Evolutionary conservation across 1,140 invertebrate species (phyloP), one percentile per base, ranked within the genome.

Genomic region (Potamilus streckersoni): DNA sequence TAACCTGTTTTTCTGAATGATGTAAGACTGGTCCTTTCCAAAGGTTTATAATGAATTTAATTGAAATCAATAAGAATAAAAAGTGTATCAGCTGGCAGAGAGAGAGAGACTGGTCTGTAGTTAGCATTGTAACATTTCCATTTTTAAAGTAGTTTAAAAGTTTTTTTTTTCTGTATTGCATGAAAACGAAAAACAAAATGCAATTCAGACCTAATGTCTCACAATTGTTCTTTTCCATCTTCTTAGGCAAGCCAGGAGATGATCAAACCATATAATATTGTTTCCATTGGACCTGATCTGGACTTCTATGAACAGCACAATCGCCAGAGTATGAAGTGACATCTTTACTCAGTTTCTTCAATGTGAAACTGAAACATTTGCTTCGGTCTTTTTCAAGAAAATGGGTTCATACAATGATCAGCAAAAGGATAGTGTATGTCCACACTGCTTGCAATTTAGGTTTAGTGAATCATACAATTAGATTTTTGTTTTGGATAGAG

Each of bases 231-330:
- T 63, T 15, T 69, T 49, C 73, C 17, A 69, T 15, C 73, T 17
- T 73, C 70, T 74, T 65, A 88, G 83, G 71, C 69, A 69, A 85
- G 82, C 57, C 85, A 87, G n/a, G 73, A 60, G 38, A 68, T 61
- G 15, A 85, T 89, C 62, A 89, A 89, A 71, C 85, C 84, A 17
- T 74, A 71, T 60, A 81, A 84, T 14, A 88, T 89, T 65, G 80
- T 86, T 23, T 77, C 85, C 20, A 78, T 88, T 71, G 84, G 86
- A 59, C 87, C 88, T 20, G 83, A 85, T 63, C 73, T 88, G 14
- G 82, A 88, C 80, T 85, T 86, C 55, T 79, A 69, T 17, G 70
- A 71, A 70, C 83, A 84, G 27, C 87, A 88, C 69, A 69, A 69
- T 13, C 77, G 86, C 38, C 38, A 38, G 5, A 38, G 38, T 8